Conservation (phyloP, 64 coral and sea anemone species). For the Pocillopora damicornis region DNA sequence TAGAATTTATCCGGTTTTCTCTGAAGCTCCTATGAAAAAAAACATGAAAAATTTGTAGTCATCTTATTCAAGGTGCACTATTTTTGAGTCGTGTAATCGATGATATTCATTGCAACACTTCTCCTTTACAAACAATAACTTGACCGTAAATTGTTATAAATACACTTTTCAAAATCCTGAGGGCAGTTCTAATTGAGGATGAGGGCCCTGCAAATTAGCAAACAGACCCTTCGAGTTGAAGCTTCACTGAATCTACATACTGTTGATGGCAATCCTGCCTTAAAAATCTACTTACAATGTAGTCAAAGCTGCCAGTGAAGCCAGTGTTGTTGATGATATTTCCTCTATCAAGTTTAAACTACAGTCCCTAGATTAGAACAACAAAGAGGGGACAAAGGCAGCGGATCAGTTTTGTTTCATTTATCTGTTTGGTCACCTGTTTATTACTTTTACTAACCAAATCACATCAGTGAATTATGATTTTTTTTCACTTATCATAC, state of each 20-base stretch:
- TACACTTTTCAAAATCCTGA: too few species aligned
- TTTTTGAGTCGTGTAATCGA: background rate
- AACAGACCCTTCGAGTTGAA: too few species aligned
- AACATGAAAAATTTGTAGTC: background rate
- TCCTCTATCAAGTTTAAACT: slow-evolving; percentile 14
- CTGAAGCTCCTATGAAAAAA: slow-evolving; percentile 3
- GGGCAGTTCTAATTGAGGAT: too few species aligned
- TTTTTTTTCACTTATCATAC: background rate
- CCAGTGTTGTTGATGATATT: background rate
- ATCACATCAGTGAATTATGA: too few species aligned
- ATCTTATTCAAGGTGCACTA: background rate
- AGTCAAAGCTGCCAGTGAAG: background rate
- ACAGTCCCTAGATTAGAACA: background rate
- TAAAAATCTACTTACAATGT: slow-evolving; percentile 13
- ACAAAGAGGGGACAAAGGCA: background rate
- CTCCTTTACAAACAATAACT: too few species aligned
- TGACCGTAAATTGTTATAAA: too few species aligned
- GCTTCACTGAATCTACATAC: too few species aligned
- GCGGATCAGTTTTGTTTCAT: too few species aligned
- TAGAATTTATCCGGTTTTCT: background rate
- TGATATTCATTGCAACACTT: too few species aligned
- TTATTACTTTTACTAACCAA: background rate
- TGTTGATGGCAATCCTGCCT: too few species aligned
- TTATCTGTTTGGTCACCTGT: background rate
- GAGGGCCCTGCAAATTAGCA: too few species aligned